Evolutionary conservation across 2,797 vertebrate genomes (phyloP).

Genomic region (Gymnothorax reevesii): DNA sequence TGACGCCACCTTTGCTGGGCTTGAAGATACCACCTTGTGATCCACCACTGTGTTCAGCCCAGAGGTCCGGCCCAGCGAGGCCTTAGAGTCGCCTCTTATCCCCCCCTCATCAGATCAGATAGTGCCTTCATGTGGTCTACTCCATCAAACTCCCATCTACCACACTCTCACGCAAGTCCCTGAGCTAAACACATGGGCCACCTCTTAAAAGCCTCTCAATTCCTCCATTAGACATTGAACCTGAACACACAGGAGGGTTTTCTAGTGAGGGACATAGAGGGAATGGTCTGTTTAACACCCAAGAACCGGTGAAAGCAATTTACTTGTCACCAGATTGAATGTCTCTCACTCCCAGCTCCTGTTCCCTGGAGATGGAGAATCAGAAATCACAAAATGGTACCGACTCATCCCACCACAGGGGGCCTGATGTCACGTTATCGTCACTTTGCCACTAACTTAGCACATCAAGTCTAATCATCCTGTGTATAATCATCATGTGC

Average conservation of each 20-base stretch:
- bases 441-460: neutral
- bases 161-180: neutral
- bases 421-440: neutral
- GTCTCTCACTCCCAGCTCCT: neutral
- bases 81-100: neutral
- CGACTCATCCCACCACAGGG: neutral
- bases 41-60: slow-evolving; percentile 42
- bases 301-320: slow-evolving; percentile 2
- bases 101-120: slow-evolving; percentile 8
- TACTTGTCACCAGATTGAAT: slow-evolving; percentile 9
- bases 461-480: neutral
- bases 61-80: neutral
- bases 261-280: neutral
- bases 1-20: neutral
- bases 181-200: neutral
- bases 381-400: slow-evolving; percentile 6
- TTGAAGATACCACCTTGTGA: slow-evolving; percentile 24
- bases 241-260: neutral
- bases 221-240: slow-evolving; percentile 15
- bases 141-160: neutral
- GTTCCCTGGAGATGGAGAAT: neutral
- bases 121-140: slow-evolving; percentile 3
- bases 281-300: slow-evolving; percentile 1
- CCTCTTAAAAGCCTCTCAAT: slow-evolving; percentile 10
- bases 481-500: neutral